phyloP scores from a whole-genome alignment of 2,113 vertebrate species.

The Chloebia gouldiae region DNA sequence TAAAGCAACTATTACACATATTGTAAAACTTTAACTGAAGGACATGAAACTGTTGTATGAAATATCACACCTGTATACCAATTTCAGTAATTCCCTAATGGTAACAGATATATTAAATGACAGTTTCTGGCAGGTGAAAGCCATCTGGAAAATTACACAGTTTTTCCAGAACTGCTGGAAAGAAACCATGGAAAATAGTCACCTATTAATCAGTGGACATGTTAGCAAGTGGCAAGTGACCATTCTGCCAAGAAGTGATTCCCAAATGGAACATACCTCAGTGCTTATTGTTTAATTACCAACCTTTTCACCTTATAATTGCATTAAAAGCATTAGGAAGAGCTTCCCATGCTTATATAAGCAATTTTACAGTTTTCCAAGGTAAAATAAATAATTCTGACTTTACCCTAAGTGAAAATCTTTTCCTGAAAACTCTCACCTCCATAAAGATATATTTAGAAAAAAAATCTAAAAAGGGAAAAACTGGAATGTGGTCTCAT shows the following conservation, averaged over 20 bases:
- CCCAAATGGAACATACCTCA: conserved; percentile 66
- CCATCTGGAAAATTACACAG: conserved; percentile 56
- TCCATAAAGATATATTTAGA: conserved; percentile 64
- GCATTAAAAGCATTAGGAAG: conserved; percentile 59
- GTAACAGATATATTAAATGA: conserved; percentile 15
- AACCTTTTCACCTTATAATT: conserved; percentile 70
- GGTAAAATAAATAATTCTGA: conserved; percentile 63
- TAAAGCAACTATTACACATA: conserved; percentile 46
- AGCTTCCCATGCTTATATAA: conserved; percentile 56
- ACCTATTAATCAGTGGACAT: conserved; percentile 67
- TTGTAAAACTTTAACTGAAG: conserved; percentile 1
- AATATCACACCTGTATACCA: conserved; percentile 3
- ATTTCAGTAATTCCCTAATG: conserved; percentile 10
- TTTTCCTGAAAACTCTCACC: conserved; percentile 63
- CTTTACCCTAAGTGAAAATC: conserved; percentile 64
- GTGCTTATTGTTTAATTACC: conserved; percentile 76
- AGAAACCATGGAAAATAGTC: conserved; percentile 58
- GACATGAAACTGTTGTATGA: background rate
- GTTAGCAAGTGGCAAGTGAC: conserved; percentile 75
- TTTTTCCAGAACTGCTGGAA: conserved; percentile 36
- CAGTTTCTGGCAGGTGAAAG: conserved; percentile 40
- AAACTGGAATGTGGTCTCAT: conserved; percentile 79
- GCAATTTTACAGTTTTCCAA: conserved; percentile 55
- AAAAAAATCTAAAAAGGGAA: conserved; percentile 62
- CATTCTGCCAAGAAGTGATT: conserved; percentile 65